These are phyloP conservation scores for Brenthis ino DNA, from an alignment of 2,888 invertebrate species.

Conservation along the genomic window DNA sequence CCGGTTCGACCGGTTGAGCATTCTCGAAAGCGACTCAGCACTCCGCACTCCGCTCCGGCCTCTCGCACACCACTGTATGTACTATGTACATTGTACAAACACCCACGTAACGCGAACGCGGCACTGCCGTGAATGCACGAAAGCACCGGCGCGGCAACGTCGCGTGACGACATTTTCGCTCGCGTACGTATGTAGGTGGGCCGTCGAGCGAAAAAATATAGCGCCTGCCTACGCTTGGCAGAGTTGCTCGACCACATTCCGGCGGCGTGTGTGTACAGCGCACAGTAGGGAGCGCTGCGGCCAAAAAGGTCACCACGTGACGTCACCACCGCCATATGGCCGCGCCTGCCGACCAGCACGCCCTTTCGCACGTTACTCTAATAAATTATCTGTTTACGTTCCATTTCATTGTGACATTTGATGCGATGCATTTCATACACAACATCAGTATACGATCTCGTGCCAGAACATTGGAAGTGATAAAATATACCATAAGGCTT, in stretches of 20 bases:
- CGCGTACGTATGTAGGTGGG: constrained; percentile 79
- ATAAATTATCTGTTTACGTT: constrained; percentile 56
- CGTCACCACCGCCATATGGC: constrained; percentile 75
- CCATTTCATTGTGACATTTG: constrained; percentile 44
- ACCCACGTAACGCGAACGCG: constrained; percentile 74
- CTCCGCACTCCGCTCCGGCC: constrained; percentile 56
- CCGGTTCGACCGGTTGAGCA: constrained; percentile 79
- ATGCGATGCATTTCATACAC: constrained; percentile 26
- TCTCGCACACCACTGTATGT: constrained; percentile 64
- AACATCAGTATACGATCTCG: background rate
- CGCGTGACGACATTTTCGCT: constrained; percentile 84
- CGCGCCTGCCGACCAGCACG: constrained; percentile 63
- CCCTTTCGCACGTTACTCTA: constrained; percentile 56
- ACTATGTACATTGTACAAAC: constrained; percentile 58
- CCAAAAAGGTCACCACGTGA: constrained; percentile 80
- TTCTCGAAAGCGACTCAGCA: constrained; percentile 79
- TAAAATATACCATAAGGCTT: background rate
- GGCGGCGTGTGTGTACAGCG: constrained; percentile 71
- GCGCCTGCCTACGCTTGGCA: constrained; percentile 80
- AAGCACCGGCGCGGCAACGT: constrained; percentile 77
- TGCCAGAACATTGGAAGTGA: background rate
- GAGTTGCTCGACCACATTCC: constrained; percentile 79
- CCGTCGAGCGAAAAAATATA: constrained; percentile 77
- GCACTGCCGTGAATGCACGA: constrained; percentile 70
- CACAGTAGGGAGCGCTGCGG: constrained; percentile 63